Evolutionary conservation across 2,797 vertebrate species (phyloP).

Genomic region (Hyperoplus lanceolatus): DNA sequence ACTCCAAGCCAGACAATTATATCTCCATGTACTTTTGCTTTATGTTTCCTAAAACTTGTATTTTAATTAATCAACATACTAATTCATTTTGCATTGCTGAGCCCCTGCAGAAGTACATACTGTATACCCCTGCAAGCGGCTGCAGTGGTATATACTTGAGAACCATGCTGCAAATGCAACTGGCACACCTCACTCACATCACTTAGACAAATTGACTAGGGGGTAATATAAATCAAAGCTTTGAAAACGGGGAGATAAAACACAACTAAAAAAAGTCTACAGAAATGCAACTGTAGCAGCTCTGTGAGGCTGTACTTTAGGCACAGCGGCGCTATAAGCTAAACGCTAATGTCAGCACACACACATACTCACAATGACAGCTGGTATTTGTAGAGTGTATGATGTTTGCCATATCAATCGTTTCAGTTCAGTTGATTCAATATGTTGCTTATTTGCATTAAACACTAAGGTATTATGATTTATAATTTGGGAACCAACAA

Average conservation of each 20-base stretch:
- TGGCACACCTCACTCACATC: slow-evolving; percentile 47
- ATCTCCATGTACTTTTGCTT: neutral
- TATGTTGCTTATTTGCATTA: neutral
- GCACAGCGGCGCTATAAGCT: neutral
- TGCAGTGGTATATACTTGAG: slow-evolving; percentile 9
- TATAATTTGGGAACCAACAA: neutral
- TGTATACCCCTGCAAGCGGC: slow-evolving; percentile 1
- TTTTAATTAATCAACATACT: neutral
- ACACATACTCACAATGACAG: neutral
- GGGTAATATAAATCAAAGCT: slow-evolving; percentile 47
- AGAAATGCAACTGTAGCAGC: neutral
- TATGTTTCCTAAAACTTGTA: too few relatives aligned
- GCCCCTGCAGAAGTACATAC: neutral
- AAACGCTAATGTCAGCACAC: neutral
- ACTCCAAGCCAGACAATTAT: neutral
- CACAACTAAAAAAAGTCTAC: neutral
- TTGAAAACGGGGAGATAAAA: slow-evolving; percentile 3
- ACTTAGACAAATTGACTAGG: slow-evolving; percentile 55
- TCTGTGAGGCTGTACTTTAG: neutral
- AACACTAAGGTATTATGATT: neutral
- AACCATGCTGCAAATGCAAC: slow-evolving; percentile 23
- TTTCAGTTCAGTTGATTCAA: neutral
- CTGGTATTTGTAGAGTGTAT: neutral
- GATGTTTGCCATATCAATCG: neutral
- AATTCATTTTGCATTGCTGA: neutral